Percentiles rank a stretch among this genome's conserved stretches.
Evolutionary conservation across 2,888 invertebrate species (phyloP).

Genomic region (Sialis lutaria): DNA sequence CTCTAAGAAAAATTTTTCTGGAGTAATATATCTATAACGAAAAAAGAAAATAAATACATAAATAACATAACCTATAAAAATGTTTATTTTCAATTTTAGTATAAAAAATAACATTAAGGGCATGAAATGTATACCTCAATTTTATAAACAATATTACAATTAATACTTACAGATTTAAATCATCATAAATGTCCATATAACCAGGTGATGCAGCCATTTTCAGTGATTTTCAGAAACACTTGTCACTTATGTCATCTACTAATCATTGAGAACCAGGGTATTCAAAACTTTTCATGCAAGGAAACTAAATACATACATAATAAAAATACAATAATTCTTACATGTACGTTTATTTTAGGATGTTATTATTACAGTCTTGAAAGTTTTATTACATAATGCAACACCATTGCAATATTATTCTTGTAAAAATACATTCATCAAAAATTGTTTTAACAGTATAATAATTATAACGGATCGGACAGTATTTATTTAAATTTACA

Average conservation of each 20-base stretch:
- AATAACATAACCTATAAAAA: constrained; percentile 6
- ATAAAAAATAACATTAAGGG: not conserved
- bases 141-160: constrained; percentile 12
- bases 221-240: not conserved
- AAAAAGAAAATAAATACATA: constrained; percentile 9
- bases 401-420: not conserved
- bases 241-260: too few relatives aligned
- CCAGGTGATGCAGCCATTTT: not conserved
- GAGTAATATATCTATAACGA: constrained; percentile 58
- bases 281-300: too few relatives aligned
- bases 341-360: too few relatives aligned
- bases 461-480: not conserved
- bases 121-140: not conserved
- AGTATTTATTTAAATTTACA: not conserved
- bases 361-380: too few relatives aligned
- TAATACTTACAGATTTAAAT: constrained; percentile 51
- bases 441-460: not conserved
- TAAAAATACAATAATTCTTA: too few relatives aligned
- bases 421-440: not conserved
- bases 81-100: not conserved
- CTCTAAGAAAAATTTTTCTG: constrained; percentile 78
- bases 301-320: too few relatives aligned
- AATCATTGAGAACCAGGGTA: too few relatives aligned
- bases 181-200: constrained; percentile 39
- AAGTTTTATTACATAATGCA: too few relatives aligned